A percentile compares a stretch with the other conserved stretches of the same genome.
Evolutionary conservation across 2,888 invertebrate species (phyloP).

Genomic region (Geophilus truncorum): DNA sequence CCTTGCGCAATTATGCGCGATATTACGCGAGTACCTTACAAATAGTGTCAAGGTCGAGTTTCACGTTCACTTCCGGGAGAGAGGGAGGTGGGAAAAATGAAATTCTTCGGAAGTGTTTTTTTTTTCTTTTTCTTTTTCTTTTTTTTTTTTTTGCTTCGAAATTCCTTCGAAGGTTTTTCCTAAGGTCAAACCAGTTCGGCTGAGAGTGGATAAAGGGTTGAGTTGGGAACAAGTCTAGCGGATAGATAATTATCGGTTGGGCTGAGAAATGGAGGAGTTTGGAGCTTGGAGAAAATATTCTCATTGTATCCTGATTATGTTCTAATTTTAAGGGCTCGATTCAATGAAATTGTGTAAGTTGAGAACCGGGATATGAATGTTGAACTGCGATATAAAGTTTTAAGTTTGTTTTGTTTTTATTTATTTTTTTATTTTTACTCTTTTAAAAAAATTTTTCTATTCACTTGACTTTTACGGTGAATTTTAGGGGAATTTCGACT

Average conservation of each 20-base stretch:
- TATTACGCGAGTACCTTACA: background rate
- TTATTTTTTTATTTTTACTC: background rate
- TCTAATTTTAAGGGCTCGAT: conserved; percentile 23
- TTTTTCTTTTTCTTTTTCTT: background rate
- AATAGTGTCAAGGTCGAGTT: conserved; percentile 21
- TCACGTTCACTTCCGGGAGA: conserved; percentile 12
- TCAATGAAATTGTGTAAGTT: conserved; percentile 20
- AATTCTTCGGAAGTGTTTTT: conserved; percentile 9
- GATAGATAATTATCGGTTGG: background rate
- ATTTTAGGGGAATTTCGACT: background rate
- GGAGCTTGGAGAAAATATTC: background rate
- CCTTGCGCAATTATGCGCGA: conserved; percentile 1
- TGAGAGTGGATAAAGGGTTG: background rate
- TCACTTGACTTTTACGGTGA: background rate
- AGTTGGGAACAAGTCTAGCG: background rate
- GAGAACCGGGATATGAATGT: conserved; percentile 23
- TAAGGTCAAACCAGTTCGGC: conserved; percentile 3
- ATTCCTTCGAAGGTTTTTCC: background rate
- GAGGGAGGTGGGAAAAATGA: background rate
- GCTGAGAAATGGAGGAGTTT: background rate
- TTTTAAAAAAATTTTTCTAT: background rate
- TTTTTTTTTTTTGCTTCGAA: background rate
- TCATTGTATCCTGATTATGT: background rate
- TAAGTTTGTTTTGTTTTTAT: background rate
- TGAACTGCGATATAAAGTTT: conserved; percentile 9